Conservation (phyloP, 2,888 invertebrate species). For the Pollenia labialis region DNA sequence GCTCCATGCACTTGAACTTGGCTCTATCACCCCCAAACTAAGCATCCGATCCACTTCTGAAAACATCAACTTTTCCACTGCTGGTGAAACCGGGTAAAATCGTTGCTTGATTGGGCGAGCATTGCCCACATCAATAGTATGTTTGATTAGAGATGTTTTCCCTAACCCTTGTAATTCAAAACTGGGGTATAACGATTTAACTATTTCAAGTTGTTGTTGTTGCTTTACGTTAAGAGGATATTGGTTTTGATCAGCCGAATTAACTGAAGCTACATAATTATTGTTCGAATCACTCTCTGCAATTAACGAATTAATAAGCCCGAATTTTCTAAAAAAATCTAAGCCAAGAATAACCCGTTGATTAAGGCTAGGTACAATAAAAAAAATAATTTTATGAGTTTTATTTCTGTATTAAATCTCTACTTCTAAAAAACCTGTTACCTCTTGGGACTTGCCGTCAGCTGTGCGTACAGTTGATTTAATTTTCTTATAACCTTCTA, state of each 20-base stretch:
- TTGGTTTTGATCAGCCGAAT: not conserved
- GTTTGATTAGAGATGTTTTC: constrained; percentile 58
- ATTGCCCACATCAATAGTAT: constrained; percentile 67
- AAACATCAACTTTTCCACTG: constrained; percentile 49
- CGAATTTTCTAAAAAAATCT: constrained; percentile 34
- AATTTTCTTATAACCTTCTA: not conserved
- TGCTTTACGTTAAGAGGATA: not conserved
- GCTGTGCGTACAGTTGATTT: not conserved
- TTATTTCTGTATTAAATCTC: not conserved
- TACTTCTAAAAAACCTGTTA: not conserved
- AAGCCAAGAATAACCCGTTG: constrained; percentile 20
- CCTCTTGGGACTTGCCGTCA: constrained; percentile 3
- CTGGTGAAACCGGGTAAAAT: constrained; percentile 62
- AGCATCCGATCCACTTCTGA: constrained; percentile 78
- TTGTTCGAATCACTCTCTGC: no score
- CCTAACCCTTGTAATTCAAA: constrained; percentile 62
- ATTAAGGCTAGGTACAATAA: constrained; percentile 6
- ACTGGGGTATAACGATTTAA: constrained; percentile 15
- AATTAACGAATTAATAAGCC: not conserved
- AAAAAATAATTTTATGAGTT: not conserved
- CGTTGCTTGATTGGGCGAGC: constrained; percentile 69
- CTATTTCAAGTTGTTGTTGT: constrained; percentile 30
- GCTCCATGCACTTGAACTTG: constrained; percentile 62
- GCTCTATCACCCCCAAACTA: constrained; percentile 76
- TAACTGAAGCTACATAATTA: not conserved